phyloP scores from a whole-genome alignment of 2,113 vertebrate genomes.

The Vulpes lagopus region DNA sequence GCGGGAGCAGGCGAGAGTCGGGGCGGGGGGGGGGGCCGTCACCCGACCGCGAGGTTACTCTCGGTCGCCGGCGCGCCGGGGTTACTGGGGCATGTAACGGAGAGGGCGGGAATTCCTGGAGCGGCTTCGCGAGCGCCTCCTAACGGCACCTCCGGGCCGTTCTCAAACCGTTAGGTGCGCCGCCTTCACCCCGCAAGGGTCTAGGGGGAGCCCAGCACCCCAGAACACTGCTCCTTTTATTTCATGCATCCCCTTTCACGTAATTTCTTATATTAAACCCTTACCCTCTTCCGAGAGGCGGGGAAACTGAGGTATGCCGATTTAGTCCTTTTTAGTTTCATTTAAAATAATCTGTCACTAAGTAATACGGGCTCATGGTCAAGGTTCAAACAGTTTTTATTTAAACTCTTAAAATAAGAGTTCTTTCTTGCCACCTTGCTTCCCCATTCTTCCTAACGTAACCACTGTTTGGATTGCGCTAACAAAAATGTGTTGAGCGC shows the following conservation, averaged over 20 bases:
- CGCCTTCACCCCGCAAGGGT: neutral
- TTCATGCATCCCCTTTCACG: neutral
- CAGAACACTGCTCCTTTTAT: neutral
- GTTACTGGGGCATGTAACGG: constrained; percentile 77
- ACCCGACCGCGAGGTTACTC: constrained; percentile 84
- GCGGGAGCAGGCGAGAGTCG: constrained; percentile 85
- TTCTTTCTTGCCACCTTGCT: neutral
- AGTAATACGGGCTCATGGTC: neutral
- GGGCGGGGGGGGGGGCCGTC: constrained; percentile 68
- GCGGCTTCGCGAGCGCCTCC: constrained; percentile 57
- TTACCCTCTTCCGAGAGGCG: neutral
- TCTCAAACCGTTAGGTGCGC: neutral
- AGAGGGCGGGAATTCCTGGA: constrained; percentile 65
- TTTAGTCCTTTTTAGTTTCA: constrained; percentile 33
- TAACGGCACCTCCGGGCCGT: neutral
- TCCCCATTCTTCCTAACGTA: constrained; percentile 8
- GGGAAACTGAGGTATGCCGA: neutral
- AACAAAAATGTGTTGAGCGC: neutral
- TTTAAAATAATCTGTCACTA: constrained; percentile 12
- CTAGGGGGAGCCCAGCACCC: neutral
- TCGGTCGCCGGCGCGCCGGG: constrained; percentile 82
- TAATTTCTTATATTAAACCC: neutral
- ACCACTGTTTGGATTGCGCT: neutral
- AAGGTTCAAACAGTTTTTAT: constrained; percentile 1
- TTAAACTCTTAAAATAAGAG: neutral